Evolutionary conservation across 2,113 vertebrate species (phyloP).

Genomic region (Turdus rufiventris): DNA sequence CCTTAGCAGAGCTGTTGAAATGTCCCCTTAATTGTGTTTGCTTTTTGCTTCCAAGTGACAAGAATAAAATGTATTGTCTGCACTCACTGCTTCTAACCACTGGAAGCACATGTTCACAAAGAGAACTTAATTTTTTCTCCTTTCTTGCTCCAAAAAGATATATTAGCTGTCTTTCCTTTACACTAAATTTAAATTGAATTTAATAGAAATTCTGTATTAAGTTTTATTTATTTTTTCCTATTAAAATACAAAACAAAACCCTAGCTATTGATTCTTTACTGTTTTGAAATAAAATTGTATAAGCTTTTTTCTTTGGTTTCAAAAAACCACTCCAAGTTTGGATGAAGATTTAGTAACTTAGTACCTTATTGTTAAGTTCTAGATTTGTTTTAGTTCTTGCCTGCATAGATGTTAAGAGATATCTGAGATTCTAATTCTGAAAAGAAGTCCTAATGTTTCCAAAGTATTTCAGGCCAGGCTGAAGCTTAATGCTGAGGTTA

Average conservation of each 20-base stretch:
- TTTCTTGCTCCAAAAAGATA: not conserved
- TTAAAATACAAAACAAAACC: not conserved
- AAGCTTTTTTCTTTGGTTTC: not conserved
- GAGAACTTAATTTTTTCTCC: not conserved
- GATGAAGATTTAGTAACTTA: not conserved
- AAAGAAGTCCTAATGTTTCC: not conserved
- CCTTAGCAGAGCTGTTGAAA: slow-evolving; percentile 28
- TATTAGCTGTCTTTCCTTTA: not conserved
- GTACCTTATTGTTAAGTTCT: not conserved
- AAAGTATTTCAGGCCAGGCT: not conserved
- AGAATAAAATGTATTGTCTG: slow-evolving; percentile 13
- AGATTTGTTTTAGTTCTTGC: not conserved
- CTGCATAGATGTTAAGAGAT: not conserved
- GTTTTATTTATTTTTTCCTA: not conserved
- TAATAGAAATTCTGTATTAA: not conserved
- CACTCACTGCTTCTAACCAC: not conserved
- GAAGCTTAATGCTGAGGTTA: not conserved
- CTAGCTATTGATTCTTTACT: not conserved
- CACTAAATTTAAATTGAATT: not conserved
- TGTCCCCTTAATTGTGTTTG: slow-evolving; percentile 1
- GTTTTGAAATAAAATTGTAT: not conserved
- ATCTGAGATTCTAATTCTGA: not conserved
- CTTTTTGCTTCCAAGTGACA: slow-evolving; percentile 14
- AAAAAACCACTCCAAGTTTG: not conserved
- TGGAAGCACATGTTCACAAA: not conserved